phyloP scores from a whole-genome alignment of 2,888 invertebrate genomes.

The Ophioninae sp. region DNA sequence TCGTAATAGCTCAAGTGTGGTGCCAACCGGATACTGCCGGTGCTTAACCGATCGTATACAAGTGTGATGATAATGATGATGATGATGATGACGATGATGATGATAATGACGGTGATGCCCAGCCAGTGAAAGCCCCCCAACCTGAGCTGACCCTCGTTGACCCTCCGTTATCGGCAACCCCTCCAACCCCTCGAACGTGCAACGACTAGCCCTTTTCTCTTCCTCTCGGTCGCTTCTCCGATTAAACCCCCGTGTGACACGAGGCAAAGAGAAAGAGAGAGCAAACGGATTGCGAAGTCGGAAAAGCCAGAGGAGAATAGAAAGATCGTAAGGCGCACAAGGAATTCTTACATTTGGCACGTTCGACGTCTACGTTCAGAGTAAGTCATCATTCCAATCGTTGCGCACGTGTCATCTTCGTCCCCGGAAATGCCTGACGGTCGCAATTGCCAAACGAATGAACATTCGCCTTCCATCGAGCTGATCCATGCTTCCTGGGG shows the following conservation, averaged over 20 bases:
- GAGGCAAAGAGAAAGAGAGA: constrained; percentile 13
- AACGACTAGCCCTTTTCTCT: constrained; percentile 10
- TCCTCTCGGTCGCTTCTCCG: constrained; percentile 5
- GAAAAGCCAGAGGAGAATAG: constrained; percentile 6
- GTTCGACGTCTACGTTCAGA: constrained; percentile 13
- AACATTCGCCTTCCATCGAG: not conserved
- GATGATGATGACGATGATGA: constrained; percentile 35
- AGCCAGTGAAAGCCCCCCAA: constrained; percentile 72
- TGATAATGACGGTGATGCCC: constrained; percentile 65
- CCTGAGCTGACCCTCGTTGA: constrained; percentile 66
- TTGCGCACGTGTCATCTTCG: constrained; percentile 3
- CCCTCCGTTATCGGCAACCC: constrained; percentile 63
- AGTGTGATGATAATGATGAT: constrained; percentile 57
- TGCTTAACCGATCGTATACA: constrained; percentile 63
- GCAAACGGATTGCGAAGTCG: not conserved
- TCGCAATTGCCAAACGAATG: not conserved
- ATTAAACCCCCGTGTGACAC: constrained; percentile 19
- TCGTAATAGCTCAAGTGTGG: constrained; percentile 57
- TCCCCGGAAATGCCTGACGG: not conserved
- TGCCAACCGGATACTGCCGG: constrained; percentile 66
- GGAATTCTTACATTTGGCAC: constrained; percentile 31
- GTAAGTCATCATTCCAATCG: constrained; percentile 53
- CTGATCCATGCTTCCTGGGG: not conserved
- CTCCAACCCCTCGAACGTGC: constrained; percentile 14
- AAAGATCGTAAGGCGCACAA: constrained; percentile 19